Evolutionary conservation across 2,888 invertebrate genomes (phyloP), one percentile per base, ranked within the genome.

Genomic region (Drosophila borealis): DNA sequence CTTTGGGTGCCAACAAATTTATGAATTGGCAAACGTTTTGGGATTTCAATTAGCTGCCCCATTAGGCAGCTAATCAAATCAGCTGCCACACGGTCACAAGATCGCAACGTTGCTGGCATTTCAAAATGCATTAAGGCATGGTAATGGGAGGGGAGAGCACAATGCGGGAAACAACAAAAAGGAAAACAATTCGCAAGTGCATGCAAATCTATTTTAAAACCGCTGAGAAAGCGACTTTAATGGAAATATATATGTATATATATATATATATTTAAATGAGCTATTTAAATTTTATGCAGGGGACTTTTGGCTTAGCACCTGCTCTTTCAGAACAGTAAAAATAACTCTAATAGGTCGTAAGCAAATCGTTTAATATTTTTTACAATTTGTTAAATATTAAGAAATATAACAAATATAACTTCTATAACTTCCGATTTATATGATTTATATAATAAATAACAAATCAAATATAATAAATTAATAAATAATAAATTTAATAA

Each of bases 21-120:
- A 84, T 77, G 79, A 87, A 87, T 83, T 87, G 88, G 88, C 85
- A 83, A 78, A 49, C 56, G 50, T 21, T 71, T 68, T n/a, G 39
- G 50, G 29, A 10, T 54, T 65, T 74, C 81, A 83, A 83, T 86
- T 83, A 80, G 80, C 51, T 45, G 41, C 14, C 57, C 59, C 78
- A 78, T 76, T 73, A 69, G 56, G 44, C 63, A 49, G 48, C 68
- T 65, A 65, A 76, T 78, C 61, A 66, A 72, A 66, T 82, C 82
- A 87, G 75, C 81, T 87, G 84, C 67, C 66, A 37, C 51, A 39
- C 42, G 57, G 79, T 87, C 85, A 84, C 82, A 76, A 84, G 85
- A 76, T 78, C 50, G 39, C 42, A 37, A 45, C 48, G 51, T 21
- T 25, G 51, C 34, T 53, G 65, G 46, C 76, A 70, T 74, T 68